Conservation (phyloP, 2,113 vertebrate genomes). For the Podocnemis expansa region DNA sequence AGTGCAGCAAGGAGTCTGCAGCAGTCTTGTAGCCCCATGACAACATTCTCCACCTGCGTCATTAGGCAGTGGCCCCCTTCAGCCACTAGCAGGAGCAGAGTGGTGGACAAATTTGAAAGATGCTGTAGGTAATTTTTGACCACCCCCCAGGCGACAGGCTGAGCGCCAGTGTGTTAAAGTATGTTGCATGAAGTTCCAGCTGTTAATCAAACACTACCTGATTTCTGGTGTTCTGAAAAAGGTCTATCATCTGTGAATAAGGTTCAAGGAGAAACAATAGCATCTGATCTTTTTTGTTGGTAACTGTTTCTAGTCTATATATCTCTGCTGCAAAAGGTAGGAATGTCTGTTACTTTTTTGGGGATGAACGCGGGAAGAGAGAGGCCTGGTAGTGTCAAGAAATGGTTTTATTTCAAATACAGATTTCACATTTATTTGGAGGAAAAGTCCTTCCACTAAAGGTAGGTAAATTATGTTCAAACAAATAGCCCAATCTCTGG, state of each 20-base stretch:
- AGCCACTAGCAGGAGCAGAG: no score
- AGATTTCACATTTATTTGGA: not conserved
- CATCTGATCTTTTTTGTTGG: not conserved
- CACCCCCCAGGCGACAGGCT: no score
- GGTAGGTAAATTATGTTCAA: not conserved
- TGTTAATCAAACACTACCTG: not conserved
- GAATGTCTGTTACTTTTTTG: not conserved
- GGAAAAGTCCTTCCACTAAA: not conserved
- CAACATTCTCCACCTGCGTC: no score
- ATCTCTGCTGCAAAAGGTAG: not conserved
- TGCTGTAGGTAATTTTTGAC: no score
- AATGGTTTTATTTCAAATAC: not conserved
- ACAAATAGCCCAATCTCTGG: not conserved
- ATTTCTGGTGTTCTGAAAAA: not conserved
- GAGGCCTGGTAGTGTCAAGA: not conserved
- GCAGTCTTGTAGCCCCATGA: no score
- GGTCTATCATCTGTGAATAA: rapidly evolving
- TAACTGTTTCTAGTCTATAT: not conserved
- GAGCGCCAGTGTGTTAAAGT: not conserved
- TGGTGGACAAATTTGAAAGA: no score
- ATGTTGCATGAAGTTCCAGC: not conserved
- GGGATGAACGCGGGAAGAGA: not conserved
- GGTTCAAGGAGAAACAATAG: not conserved
- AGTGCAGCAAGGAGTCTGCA: no score
- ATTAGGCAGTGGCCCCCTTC: no score